Evolutionary conservation across 2,888 invertebrate genomes (phyloP).

Genomic region (Keiferia lycopersicella): DNA sequence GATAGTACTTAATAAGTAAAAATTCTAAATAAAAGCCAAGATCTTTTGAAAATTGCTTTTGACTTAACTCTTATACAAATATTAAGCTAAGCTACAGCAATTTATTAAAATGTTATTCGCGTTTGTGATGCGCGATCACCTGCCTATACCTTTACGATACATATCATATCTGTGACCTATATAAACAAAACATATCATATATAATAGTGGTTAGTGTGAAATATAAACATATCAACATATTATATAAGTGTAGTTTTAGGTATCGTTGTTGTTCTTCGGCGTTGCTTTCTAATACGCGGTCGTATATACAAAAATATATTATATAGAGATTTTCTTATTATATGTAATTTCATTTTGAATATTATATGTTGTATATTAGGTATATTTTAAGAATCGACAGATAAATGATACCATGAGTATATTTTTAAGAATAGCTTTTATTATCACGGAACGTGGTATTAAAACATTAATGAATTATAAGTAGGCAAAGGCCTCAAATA

Average conservation of each 20-base stretch:
- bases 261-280: slow-evolving; percentile 75
- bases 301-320: slow-evolving; percentile 28
- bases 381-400: background rate
- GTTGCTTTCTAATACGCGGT: slow-evolving; percentile 51
- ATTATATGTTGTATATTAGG: background rate
- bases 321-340: slow-evolving; percentile 3
- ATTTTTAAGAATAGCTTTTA: slow-evolving; percentile 15
- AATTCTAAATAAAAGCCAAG: too few relatives aligned
- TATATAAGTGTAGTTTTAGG: slow-evolving; percentile 67
- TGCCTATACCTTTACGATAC: slow-evolving; percentile 42
- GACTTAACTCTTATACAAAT: background rate
- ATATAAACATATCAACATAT: slow-evolving; percentile 57
- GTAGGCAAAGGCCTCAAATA: slow-evolving; percentile 10
- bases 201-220: slow-evolving; percentile 44
- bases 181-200: slow-evolving; percentile 45
- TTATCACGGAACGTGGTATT: slow-evolving; percentile 6
- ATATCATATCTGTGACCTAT: slow-evolving; percentile 58
- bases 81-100: background rate
- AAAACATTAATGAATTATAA: background rate
- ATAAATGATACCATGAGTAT: background rate
- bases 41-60: too few relatives aligned
- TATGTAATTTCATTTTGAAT: background rate
- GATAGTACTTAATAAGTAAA: too few relatives aligned
- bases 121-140: slow-evolving; percentile 22
- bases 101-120: slow-evolving; percentile 1